phyloP scores from a whole-genome alignment of 2,113 vertebrate genomes.

The Girardinichthys multiradiatus region DNA sequence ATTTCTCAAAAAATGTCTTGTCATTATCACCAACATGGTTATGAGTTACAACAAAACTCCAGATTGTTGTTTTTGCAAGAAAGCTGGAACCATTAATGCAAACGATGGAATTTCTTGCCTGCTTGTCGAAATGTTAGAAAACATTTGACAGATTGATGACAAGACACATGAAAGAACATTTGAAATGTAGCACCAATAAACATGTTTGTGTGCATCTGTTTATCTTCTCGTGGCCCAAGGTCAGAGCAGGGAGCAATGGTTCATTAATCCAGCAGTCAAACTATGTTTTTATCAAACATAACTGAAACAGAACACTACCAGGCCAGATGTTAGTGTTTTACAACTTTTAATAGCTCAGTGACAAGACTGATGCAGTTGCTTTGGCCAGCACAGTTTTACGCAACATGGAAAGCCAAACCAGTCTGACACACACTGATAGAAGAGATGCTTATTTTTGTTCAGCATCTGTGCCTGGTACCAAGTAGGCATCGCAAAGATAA shows the following conservation, averaged over 20 bases:
- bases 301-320: constrained; percentile 4
- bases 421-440: not conserved
- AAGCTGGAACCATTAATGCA: not conserved
- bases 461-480: not conserved
- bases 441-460: not conserved
- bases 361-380: not conserved
- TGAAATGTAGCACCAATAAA: constrained; percentile 29
- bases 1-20: not conserved
- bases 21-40: not conserved
- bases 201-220: constrained; percentile 40
- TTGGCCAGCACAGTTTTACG: not conserved
- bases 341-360: not conserved
- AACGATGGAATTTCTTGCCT: not conserved
- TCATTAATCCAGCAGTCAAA: constrained; percentile 34
- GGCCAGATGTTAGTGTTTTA: constrained; percentile 43
- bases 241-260: constrained; percentile 49
- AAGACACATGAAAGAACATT: constrained; percentile 17
- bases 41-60: constrained; percentile 29
- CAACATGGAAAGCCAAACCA: not conserved
- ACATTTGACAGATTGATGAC: constrained; percentile 37
- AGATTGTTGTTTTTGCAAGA: constrained; percentile 17
- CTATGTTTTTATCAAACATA: constrained; percentile 2
- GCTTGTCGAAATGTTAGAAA: constrained; percentile 31
- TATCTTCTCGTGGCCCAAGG: constrained; percentile 35
- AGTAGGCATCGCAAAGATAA: constrained; percentile 20